These are phyloP conservation scores for Cyphomyrus discorhynchus DNA, from an alignment of 2,113 vertebrate genomes.

Conservation along the genomic window DNA sequence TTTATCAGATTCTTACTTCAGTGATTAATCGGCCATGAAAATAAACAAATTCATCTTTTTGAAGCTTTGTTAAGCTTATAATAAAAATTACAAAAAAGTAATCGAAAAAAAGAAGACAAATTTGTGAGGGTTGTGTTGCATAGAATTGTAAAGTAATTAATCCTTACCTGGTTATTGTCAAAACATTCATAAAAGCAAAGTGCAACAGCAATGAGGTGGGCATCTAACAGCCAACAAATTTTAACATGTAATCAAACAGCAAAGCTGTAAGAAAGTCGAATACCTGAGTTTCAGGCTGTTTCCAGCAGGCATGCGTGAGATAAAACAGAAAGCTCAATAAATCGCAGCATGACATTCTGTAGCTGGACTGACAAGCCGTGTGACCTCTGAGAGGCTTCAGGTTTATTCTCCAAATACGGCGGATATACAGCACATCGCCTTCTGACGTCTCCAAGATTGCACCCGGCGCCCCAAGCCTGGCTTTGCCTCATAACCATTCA, in stretches of 20 bases:
- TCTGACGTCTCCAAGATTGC: not conserved
- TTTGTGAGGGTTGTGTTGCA: not conserved
- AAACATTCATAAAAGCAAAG: not conserved
- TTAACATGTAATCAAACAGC: not conserved
- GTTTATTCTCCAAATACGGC: not conserved
- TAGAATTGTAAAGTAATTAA: not conserved
- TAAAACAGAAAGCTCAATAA: not conserved
- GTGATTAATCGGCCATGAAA: not conserved
- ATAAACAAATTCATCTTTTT: not conserved
- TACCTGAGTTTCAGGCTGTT: not conserved
- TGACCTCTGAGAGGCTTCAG: not conserved
- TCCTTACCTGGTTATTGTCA: not conserved
- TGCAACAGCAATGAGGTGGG: no score
- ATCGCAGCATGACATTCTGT: not conserved
- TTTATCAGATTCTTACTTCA: not conserved
- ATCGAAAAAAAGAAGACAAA: not conserved
- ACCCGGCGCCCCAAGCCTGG: not conserved
- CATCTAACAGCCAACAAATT: not conserved
- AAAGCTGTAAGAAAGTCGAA: not conserved
- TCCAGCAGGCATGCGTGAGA: not conserved
- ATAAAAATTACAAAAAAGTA: not conserved
- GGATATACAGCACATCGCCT: not conserved
- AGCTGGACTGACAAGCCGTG: not conserved
- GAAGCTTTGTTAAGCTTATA: not conserved
- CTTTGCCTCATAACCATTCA: conserved; percentile 11